Evolutionary conservation across 1,140 invertebrate genomes (phyloP), one percentile per base, ranked within the genome.

Genomic region (Pteromalus puparum): DNA sequence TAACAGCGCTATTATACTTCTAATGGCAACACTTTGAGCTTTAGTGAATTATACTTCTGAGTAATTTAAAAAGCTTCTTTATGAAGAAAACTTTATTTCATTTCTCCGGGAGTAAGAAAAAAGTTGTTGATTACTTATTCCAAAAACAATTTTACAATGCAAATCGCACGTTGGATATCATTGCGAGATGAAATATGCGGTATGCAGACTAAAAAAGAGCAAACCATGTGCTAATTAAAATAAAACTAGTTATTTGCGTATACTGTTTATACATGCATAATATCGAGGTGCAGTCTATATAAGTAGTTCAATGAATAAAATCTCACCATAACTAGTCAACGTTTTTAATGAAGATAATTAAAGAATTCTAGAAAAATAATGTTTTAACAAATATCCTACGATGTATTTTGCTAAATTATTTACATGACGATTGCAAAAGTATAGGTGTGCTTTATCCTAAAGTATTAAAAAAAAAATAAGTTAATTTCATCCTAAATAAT

Each of bases 21-120:
- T 28, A 61, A 77, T 61, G 48, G 13, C 46, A 61, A 61, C 26
- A 2, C 24, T 53, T 24, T 42, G 30, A 79, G n/a, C 30, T 79
- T 79, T 30, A 72, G 34, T 72, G 30, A 81, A 81, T 81, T 81
- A 72, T 81, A 48, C 67, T 81, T 72, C 46, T 13, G 15, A 81
- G 42, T 81, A 81, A 81, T 80, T 70, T 70, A 72, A 13, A n/a
- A 12, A 34, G 12, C 21, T 74, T n/a, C 7, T 74, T 34, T 74
- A 74, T n/a, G 21, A 38, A 70, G 30, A 74, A 38, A 42, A 42
- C 34, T 73, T 73, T 42, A 72, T 72, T 30, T 24, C 9, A 67
- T 30, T 72, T 72, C 46, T 30, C 12, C 12, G 10, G 3, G 12
- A 18, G 13, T 34, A 73, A 73, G 68, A 21, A 73, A 42, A 48